Evolutionary conservation across 2,888 invertebrate species (phyloP), one percentile per base, ranked within the genome.

Genomic region (Polietes domitor): DNA sequence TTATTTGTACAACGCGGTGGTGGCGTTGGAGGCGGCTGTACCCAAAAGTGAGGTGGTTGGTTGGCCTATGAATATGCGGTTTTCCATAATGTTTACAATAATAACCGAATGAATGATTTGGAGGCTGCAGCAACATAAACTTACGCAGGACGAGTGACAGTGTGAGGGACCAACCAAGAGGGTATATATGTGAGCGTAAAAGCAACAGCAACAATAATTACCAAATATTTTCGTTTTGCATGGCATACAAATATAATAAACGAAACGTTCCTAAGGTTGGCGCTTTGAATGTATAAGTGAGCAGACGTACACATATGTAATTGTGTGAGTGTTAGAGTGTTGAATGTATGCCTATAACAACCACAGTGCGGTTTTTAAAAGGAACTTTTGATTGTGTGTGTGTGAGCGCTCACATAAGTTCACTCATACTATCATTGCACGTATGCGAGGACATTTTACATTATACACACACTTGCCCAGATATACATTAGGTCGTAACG

Each of bases 11-110:
- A 53, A 21, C 17, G 37, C 10, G 12, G 10, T n/a, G n/a, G 32
- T 2, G 2, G n/a, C 47, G 47, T 2, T 2, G 15, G 47, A n/a
- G n/a, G 47, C 5, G 47, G 41, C n/a, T n/a, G 15, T n/a, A 47
- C 1, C n/a, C n/a, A 47, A 7, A 10, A 12, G 15, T 4, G 47
- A 5, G 15, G 47, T 47, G n/a, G n/a, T n/a, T 2, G 6, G 41
- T 41, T 2, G n/a, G 47, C n/a, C n/a, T n/a, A 12, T n/a, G 76
- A 76, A 76, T 68, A 68, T 76, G 76, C 41, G 76, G 68, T 76
- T 65, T 53, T 53, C 50, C 63, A 76, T 65, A 76, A 76, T 53
- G 32, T 76, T 76, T 76, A 65, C 76, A 5, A 21, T 55, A 53
- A 76, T 68, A 75, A 75, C 50, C 65, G 50, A 65, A 32, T 65